Conservation (phyloP, 2,113 vertebrate species). For the Nyctibius bracteatus region DNA sequence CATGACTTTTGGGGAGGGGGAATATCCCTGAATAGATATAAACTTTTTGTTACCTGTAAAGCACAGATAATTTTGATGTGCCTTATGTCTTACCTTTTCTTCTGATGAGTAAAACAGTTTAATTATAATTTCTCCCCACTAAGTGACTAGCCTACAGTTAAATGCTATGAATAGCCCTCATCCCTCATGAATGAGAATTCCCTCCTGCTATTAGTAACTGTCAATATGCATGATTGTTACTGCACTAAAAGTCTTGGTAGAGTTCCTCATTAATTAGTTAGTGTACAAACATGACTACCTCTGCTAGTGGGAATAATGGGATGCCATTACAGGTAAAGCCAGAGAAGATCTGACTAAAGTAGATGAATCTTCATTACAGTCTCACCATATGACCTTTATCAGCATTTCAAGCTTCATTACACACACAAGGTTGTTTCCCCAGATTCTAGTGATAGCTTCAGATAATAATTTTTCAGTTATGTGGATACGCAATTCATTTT, state of each 20-base stretch:
- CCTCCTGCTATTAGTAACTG: constrained; percentile 62
- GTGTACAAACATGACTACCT: constrained; percentile 61
- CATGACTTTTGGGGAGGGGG: fast-evolving
- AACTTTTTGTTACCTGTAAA: not conserved
- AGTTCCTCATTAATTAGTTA: constrained; percentile 59
- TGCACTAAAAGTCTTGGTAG: constrained; percentile 50
- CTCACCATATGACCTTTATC: constrained; percentile 40
- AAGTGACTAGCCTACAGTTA: not conserved
- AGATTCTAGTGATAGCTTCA: not conserved
- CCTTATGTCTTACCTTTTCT: not conserved
- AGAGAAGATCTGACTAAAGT: not conserved
- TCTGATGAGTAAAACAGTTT: not conserved
- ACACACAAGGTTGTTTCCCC: not conserved
- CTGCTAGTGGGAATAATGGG: constrained; percentile 38
- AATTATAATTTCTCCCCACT: not conserved
- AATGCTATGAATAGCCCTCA: constrained; percentile 28
- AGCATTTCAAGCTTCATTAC: constrained; percentile 50
- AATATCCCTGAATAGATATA: not conserved
- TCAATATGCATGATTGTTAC: constrained; percentile 46
- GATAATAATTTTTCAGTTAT: not conserved
- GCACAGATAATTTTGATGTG: not conserved
- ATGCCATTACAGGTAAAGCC: constrained; percentile 28
- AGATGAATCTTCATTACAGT: constrained; percentile 49
- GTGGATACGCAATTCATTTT: not conserved
- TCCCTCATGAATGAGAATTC: constrained; percentile 51